Evolutionary conservation across 2,797 vertebrate genomes (phyloP).

Genomic region (Threskiornis aethiopicus): DNA sequence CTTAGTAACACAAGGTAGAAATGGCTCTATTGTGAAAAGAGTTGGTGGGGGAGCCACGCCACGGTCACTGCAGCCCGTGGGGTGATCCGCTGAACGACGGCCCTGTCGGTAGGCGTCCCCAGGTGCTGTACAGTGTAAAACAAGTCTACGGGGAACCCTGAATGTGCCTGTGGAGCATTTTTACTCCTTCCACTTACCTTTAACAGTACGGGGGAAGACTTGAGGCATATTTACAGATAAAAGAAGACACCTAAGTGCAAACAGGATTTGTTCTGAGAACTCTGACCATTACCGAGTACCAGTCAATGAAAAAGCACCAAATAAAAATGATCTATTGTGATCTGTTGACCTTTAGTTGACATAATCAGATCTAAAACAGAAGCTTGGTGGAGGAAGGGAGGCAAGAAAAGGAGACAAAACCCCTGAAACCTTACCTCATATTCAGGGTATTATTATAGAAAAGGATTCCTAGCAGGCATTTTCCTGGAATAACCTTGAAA

Average conservation of each 20-base stretch:
- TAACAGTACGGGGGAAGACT: background rate
- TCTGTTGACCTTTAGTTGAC: background rate
- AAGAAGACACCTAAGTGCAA: background rate
- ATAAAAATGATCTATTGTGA: background rate
- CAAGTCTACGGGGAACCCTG: background rate
- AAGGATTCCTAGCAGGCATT: background rate
- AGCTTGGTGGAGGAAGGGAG: background rate
- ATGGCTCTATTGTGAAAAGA: background rate
- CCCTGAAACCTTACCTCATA: background rate
- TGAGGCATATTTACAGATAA: background rate
- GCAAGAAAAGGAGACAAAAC: background rate
- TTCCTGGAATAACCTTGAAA: background rate
- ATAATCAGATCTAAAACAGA: background rate
- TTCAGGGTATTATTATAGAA: background rate
- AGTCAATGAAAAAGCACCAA: background rate
- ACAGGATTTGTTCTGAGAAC: background rate
- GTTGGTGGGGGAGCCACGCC: background rate
- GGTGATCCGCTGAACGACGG: background rate
- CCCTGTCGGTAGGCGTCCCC: background rate
- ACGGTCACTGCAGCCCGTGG: fast-evolving
- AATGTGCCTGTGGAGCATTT: background rate
- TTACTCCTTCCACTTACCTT: background rate
- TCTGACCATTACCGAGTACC: background rate
- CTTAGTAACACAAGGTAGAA: background rate
- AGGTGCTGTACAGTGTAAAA: background rate